Base-by-base conservation (phyloP, 2,888 invertebrate genomes). In the Cerceris rybyensis region DNA sequence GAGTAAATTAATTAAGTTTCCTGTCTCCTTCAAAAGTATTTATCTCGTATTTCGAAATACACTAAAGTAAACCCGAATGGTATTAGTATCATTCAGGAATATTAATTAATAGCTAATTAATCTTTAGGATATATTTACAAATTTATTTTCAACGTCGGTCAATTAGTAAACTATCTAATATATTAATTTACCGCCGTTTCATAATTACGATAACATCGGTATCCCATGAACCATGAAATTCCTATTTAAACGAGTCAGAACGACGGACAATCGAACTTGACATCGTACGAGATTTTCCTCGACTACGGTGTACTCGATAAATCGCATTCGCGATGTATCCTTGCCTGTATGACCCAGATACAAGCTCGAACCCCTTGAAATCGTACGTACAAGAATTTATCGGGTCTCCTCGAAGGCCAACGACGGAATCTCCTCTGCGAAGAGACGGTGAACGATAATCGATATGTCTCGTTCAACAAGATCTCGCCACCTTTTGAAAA, bases 261-360 rank as follows among this genome's bases (percentile, higher is more conserved):
- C 63, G 46, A 70, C 52, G n/a, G 46, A 49, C 41, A 39, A 43
- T 59, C 78, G 79, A 83, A 83, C 81, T 81, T 79, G 84, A 85
- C 83, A 81, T 70, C 81, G 74, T 42, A 7, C 78, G 78, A 82
- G 78, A 79, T 73, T 84, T 74, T 64, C 54, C 59, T 75, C 78
- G 64, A 60, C 57, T 63, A 43, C 50, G 42, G 41, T 28, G 58
- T 55, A 58, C 69, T 59, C 69, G 68, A 81, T 81, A 81, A 81
- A 81, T 85, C 75, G 78, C 63, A 54, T 61, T 77, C 78, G 46
- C 60, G 76, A 79, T 74, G 73, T 87, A 87, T 86, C 86, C 86
- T 86, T 83, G 84, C 78, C 50, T 75, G 71, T 61, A 69, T 78
- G 87, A 85, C 86, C 87, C 66, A 86, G 86, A 82, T 87, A 79